Evolutionary conservation across 1,140 invertebrate genomes (phyloP).

Genomic region (Drosophila sulfurigaster): DNA sequence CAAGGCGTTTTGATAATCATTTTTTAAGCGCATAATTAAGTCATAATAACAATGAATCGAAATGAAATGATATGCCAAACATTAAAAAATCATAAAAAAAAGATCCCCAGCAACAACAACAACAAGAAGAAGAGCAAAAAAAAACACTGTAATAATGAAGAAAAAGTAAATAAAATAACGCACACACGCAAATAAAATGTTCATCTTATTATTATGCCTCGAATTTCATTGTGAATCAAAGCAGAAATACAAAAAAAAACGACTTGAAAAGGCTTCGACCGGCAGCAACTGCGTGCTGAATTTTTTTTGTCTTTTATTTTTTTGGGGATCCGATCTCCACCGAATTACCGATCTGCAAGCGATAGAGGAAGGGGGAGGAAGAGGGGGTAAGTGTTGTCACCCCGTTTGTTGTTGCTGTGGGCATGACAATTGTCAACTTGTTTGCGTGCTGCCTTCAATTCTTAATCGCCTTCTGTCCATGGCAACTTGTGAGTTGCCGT

Average conservation of each 20-base stretch:
- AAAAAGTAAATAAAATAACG: slow-evolving; percentile 37
- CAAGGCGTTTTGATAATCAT: slow-evolving; percentile 57
- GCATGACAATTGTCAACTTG: slow-evolving; percentile 83
- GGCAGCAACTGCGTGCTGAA: slow-evolving; percentile 47
- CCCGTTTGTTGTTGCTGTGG: slow-evolving; percentile 29
- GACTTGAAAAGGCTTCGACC: slow-evolving; percentile 68
- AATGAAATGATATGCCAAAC: slow-evolving; percentile 75
- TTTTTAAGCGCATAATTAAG: slow-evolving; percentile 80
- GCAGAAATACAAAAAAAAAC: slow-evolving; percentile 31
- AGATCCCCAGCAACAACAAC: not conserved
- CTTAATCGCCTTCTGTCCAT: slow-evolving; percentile 75
- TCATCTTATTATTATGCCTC: slow-evolving; percentile 79
- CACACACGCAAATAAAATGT: slow-evolving; percentile 68
- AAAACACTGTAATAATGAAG: slow-evolving; percentile 10
- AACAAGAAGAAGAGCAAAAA: not conserved
- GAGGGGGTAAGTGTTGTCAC: slow-evolving; percentile 7
- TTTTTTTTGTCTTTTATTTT: slow-evolving; percentile 3
- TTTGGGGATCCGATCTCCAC: slow-evolving; percentile 20
- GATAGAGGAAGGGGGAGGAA: not conserved
- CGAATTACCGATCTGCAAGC: not conserved
- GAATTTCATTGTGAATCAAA: slow-evolving; percentile 78
- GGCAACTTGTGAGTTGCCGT: slow-evolving; percentile 75
- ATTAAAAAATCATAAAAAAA: slow-evolving; percentile 25
- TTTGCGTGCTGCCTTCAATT: slow-evolving; percentile 77
- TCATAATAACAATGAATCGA: slow-evolving; percentile 70